Base-by-base conservation (phyloP, 2,797 vertebrate species). In the Gallinago nigripennis region DNA sequence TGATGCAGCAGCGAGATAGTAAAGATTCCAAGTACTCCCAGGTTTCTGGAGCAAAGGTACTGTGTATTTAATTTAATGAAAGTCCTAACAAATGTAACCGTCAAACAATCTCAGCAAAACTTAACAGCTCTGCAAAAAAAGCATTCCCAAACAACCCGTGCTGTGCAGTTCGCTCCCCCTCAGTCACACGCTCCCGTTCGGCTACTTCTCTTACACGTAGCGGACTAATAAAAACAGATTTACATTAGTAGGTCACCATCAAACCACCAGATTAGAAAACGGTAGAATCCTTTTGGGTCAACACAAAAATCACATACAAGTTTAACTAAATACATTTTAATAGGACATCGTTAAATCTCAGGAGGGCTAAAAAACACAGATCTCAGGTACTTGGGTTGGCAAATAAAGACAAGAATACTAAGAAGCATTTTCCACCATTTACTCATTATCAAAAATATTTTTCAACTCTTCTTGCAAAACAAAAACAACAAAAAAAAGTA, bases 361-460 rank as follows among this genome's bases (percentile, higher is more conserved):
- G 79, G 95, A 96, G 93, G 95, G 93, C 95, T 96, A 94, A 92
- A 95, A 94, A 94, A 45, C 93, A 96, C 92, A 96, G 95, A 98
- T 97, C 95, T 97, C 78, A 98, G 96, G 96, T 96, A 97, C 97
- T 97, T 97, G 96, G 97, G 96, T 98, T 98, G 98, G 98, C 98
- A 98, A 97, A 98, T 98, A 98, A 98, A 98, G 98, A 98, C 98
- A 98, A 98, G 98, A 98, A 98, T 98, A 98, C 98, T 98, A 98
- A 98, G 97, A 97, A 98, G 98, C 98, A 98, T 98, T 98, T 98
- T 98, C 97, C 98, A 98, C 98, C 98, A 98, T 98, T 98, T 98
- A 98, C 98, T 98, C 98, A 97, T 98, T 99, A 99, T 99, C 98
- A 99, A 99, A 99, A 99, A 99, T 99, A 99, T 98, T 98, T 98